Evolutionary conservation across 2,888 invertebrate species (phyloP), one percentile per base, ranked within the genome.

Genomic region (Alcis repandata): DNA sequence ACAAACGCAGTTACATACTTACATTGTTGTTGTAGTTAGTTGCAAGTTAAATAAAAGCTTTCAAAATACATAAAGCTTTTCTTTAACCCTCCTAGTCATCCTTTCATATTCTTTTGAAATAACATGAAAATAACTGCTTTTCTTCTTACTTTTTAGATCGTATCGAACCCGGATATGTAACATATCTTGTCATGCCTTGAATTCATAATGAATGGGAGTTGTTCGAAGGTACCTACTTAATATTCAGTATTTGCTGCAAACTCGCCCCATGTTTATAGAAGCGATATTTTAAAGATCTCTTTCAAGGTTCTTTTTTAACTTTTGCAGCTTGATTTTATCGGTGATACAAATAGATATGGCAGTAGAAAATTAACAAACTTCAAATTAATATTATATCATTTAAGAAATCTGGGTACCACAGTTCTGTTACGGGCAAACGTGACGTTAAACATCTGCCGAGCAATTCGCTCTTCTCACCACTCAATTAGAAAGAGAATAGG

Each of bases 1-100:
- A n/a, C n/a, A n/a, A n/a, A n/a, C n/a, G n/a, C n/a, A n/a, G n/a
- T n/a, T n/a, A n/a, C n/a, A n/a, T n/a, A n/a, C n/a, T n/a, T n/a
- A n/a, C n/a, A n/a, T n/a, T n/a, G n/a, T n/a, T n/a, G n/a, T n/a
- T n/a, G n/a, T n/a, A n/a, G n/a, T n/a, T n/a, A n/a, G n/a, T n/a
- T n/a, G n/a, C n/a, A n/a, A n/a, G n/a, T n/a, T n/a, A n/a, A n/a
- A n/a, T n/a, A n/a, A n/a, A n/a, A n/a, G n/a, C n/a, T n/a, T n/a
- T n/a, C n/a, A n/a, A n/a, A n/a, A n/a, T 27, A 27, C 27, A 4
- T 27, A 27, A 2, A 6, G 27, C 69, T 67, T 73, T 69, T 22
- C n/a, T 40, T 27, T 53, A 53, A 59, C 41, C 53, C 58, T 43
- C 46, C 46, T 22, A 53, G 43, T 56, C 54, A 65, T 65, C 49